Evolutionary conservation across 2,888 invertebrate genomes (phyloP).

Genomic region (Cephus sareptanus): DNA sequence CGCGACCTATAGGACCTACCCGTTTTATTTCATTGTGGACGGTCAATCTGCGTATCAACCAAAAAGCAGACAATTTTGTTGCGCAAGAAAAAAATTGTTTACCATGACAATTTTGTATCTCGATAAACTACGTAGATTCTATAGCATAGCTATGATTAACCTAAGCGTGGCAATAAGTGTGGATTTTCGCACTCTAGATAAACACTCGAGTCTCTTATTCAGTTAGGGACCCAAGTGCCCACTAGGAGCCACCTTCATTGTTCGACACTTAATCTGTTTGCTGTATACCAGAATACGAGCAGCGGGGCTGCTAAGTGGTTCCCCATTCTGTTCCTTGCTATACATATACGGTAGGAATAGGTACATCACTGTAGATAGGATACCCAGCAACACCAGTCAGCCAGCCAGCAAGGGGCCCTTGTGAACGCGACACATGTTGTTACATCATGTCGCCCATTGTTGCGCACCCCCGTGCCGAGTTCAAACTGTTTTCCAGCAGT

Average conservation of each 20-base stretch:
- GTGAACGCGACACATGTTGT: slow-evolving; percentile 64
- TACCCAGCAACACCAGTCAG: slow-evolving; percentile 22
- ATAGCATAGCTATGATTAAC: not conserved
- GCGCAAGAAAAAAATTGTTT: too few relatives aligned
- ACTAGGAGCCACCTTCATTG: slow-evolving; percentile 46
- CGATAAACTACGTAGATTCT: too few relatives aligned
- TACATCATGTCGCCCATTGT: slow-evolving; percentile 60
- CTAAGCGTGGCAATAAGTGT: not conserved
- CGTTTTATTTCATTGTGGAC: slow-evolving; percentile 45
- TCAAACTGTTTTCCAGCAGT: slow-evolving; percentile 16
- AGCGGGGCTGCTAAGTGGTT: slow-evolving; percentile 62
- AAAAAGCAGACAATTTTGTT: too few relatives aligned
- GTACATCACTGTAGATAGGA: not conserved
- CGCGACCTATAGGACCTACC: slow-evolving; percentile 11
- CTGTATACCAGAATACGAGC: slow-evolving; percentile 48
- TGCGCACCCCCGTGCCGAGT: slow-evolving; percentile 33
- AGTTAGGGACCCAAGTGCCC: slow-evolving; percentile 2
- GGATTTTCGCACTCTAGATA: not conserved
- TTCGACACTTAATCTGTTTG: slow-evolving; percentile 62
- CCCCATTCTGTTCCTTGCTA: slow-evolving; percentile 54
- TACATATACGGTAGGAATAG: slow-evolving; percentile 25
- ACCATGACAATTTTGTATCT: too few relatives aligned
- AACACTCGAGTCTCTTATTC: not conserved
- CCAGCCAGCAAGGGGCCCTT: slow-evolving; percentile 40
- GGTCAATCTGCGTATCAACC: slow-evolving; percentile 59